Percentiles rank a stretch among this genome's conserved stretches.
These are phyloP conservation scores for Tenodera sinensis DNA, from an alignment of 2,888 invertebrate species.

Conservation along the genomic window DNA sequence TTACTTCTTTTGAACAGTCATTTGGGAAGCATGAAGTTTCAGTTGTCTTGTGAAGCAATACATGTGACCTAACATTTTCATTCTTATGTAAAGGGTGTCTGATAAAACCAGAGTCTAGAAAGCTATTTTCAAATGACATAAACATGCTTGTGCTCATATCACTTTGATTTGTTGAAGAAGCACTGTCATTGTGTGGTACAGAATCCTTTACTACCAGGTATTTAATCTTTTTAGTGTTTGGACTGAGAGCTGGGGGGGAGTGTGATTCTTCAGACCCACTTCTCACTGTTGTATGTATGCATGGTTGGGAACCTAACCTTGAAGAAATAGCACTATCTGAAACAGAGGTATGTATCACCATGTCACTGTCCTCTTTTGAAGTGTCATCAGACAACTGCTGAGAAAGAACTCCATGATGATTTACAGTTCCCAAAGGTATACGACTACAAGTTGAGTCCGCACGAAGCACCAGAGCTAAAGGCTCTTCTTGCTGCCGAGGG, in stretches of 20 bases:
- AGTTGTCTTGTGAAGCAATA: neutral
- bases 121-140: neutral
- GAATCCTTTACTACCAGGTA: neutral
- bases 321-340: neutral
- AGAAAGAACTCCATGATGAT: neutral
- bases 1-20: neutral
- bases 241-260: neutral
- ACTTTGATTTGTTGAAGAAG: neutral
- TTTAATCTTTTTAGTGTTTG: neutral
- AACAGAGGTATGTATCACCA: neutral
- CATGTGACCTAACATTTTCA: neutral
- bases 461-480: conserved; percentile 30
- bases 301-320: neutral
- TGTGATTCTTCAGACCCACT: neutral
- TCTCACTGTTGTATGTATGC: neutral
- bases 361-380: neutral
- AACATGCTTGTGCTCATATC: neutral
- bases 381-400: neutral
- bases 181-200: neutral
- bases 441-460: neutral
- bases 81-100: neutral
- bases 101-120: neutral
- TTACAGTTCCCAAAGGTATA: neutral
- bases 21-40: neutral
- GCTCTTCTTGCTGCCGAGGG: conserved; percentile 31